Evolutionary conservation across 1,140 invertebrate genomes (phyloP), one percentile per base, ranked within the genome.

Genomic region (Cryptotermes secundus): DNA sequence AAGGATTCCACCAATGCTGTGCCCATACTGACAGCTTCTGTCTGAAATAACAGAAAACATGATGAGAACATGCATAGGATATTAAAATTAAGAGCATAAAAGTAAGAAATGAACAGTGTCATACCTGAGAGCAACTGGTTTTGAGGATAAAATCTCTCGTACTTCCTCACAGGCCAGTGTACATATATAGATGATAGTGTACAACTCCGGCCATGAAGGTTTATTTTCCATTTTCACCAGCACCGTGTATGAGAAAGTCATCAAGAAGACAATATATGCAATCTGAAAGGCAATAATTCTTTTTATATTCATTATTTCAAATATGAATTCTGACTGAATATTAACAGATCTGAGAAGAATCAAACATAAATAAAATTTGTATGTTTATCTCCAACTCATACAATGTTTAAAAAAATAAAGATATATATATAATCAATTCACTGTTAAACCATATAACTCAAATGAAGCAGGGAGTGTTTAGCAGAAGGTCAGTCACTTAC

Each of bases 11-110:
- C 93, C 97, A 95, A 87, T 97, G 96, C 94, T 95, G 96, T 2
- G 95, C 93, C 96, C 96, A 97, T n/a, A 97, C 96, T 38, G 95
- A 94, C 88, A 97, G 94, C 91, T 97, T 98, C 90, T 97, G 96
- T 87, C 94, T 95, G 88, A 87, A 90, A 90, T 86, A 86, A 85
- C 85, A 80, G 86, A 79, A 59, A 86, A 81, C 83, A n/a, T n/a
- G n/a, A n/a, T n/a, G n/a, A n/a, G n/a, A n/a, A n/a, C 85, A 81
- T 19, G 19, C 22, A 81, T n/a, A 34, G 9, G 45, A 10, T 49
- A 49, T 49, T 49, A 49, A 49, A 49, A 49, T 49, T 10, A 10
- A 49, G 9, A 49, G 45, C 9, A 49, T 49, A 49, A 10, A n/a
- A n/a, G n/a, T n/a, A n/a, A n/a, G n/a, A n/a, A n/a, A n/a, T n/a